phyloP scores from a whole-genome alignment of 1,140 invertebrate genomes.

The Euura lappo region DNA sequence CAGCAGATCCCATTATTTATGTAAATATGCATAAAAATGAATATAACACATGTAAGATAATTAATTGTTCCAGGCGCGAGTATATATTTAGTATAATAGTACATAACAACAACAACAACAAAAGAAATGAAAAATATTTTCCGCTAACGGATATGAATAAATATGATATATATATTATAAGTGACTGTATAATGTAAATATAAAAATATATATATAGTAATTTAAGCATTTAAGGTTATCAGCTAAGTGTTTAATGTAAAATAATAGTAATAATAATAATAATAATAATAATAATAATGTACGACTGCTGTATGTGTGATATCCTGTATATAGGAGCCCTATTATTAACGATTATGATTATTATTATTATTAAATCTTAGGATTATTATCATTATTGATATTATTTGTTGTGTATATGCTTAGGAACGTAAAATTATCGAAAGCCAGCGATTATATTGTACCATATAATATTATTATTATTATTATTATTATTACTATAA shows the following conservation, averaged over 20 bases:
- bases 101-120: background rate
- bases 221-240: conserved; percentile 8
- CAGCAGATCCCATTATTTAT: too few relatives aligned
- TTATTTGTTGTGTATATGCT: conserved; percentile 49
- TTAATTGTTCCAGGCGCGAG: background rate
- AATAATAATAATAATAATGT: conserved; percentile 33
- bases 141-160: background rate
- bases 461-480: conserved; percentile 44
- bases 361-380: conserved; percentile 14
- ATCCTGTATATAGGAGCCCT: conserved; percentile 46
- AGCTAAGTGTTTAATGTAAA: conserved; percentile 40
- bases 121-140: background rate
- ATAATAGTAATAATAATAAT: conserved; percentile 23
- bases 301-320: conserved; percentile 42
- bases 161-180: too few relatives aligned
- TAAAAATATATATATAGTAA: conserved; percentile 5
- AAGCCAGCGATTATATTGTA: conserved; percentile 35
- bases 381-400: conserved; percentile 16
- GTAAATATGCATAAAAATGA: too few relatives aligned
- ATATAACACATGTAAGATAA: too few relatives aligned
- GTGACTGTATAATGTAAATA: conserved; percentile 8
- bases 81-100: background rate
- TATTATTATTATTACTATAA: background rate
- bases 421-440: conserved; percentile 25
- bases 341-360: background rate